phyloP scores from a whole-genome alignment of 2,113 vertebrate genomes.

The Motacilla tschutschensis region DNA sequence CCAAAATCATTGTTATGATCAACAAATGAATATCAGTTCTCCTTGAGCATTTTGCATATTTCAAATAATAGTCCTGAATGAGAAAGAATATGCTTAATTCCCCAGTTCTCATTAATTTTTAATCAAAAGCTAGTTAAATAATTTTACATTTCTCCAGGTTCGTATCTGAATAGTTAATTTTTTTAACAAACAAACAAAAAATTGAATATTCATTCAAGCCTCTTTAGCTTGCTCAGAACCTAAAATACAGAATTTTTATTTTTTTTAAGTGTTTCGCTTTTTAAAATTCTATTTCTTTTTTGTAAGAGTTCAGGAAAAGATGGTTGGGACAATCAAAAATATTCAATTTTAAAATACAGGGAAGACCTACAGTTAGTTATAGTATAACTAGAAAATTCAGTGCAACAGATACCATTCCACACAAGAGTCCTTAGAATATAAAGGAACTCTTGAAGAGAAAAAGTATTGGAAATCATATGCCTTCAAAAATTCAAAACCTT shows the following conservation, averaged over 20 bases:
- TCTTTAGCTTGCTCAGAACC: neutral
- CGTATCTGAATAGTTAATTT: neutral
- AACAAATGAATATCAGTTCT: neutral
- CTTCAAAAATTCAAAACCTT: neutral
- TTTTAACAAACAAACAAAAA: neutral
- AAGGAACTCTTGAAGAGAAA: neutral
- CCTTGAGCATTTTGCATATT: neutral
- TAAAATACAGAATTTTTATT: neutral
- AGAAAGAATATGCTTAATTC: neutral
- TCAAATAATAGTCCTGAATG: neutral
- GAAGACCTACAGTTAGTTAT: neutral
- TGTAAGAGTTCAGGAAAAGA: neutral
- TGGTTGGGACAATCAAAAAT: neutral
- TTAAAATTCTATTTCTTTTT: neutral
- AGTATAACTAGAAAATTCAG: neutral
- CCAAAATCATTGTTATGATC: neutral
- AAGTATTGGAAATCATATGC: neutral
- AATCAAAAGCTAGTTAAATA: neutral
- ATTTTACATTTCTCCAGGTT: neutral
- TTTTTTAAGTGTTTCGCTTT: neutral
- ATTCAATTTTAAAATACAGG: neutral
- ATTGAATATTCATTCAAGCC: neutral
- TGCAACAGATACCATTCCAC: neutral
- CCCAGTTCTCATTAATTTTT: neutral
- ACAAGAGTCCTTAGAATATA: neutral